These are phyloP conservation scores for Drosophila lutescens DNA, from an alignment of 2,888 invertebrate species.

Conservation along the genomic window DNA sequence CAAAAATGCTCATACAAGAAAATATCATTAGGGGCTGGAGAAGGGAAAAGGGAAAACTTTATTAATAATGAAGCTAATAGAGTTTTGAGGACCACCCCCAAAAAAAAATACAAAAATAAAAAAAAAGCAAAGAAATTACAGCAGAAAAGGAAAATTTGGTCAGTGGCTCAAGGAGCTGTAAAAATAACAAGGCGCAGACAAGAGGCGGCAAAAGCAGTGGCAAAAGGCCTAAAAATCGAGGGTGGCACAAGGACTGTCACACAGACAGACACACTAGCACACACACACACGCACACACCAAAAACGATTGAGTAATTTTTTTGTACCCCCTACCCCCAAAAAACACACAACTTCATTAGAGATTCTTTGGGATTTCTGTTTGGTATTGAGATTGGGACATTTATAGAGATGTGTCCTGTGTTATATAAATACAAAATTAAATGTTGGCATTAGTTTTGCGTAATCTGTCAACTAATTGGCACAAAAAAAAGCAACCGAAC, in stretches of 20 bases:
- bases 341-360: slow-evolving; percentile 72
- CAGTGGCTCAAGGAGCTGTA: slow-evolving; percentile 52
- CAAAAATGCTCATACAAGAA: slow-evolving; percentile 29
- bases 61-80: slow-evolving; percentile 45
- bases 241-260: slow-evolving; percentile 18
- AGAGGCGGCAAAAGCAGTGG: slow-evolving; percentile 57
- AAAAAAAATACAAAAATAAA: slow-evolving; percentile 5
- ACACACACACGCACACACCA: slow-evolving; percentile 31
- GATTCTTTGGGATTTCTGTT: slow-evolving; percentile 1
- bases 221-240: slow-evolving; percentile 17
- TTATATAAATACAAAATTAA: slow-evolving; percentile 45
- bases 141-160: slow-evolving; percentile 41
- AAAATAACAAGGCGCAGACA: slow-evolving; percentile 75
- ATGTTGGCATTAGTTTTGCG: slow-evolving; percentile 68
- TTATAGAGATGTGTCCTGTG: background rate
- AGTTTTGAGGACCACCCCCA: slow-evolving; percentile 35
- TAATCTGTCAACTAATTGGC: slow-evolving; percentile 78
- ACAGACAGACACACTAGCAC: slow-evolving; percentile 19
- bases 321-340: slow-evolving; percentile 6
- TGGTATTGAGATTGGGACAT: background rate
- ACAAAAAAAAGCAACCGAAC: slow-evolving; percentile 10
- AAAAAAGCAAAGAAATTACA: slow-evolving; percentile 37
- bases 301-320: slow-evolving; percentile 74
- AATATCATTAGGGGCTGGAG: slow-evolving; percentile 34
- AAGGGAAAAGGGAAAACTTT: slow-evolving; percentile 40